Base-by-base conservation (phyloP, 2,797 vertebrate species). In the Rachycentron canadum region DNA sequence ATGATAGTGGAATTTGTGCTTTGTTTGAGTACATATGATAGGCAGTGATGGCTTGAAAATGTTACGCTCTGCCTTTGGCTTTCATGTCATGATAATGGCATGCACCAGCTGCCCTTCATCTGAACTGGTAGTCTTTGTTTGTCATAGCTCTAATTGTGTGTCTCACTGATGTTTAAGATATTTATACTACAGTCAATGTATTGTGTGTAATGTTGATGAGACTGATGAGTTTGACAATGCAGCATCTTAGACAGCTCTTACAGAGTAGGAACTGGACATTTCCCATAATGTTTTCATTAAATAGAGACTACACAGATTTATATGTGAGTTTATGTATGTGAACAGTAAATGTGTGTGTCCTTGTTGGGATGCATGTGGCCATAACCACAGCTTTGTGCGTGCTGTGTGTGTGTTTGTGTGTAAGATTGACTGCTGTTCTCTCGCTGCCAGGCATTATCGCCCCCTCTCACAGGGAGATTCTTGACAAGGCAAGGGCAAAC, bases 401-500 rank as follows among this genome's bases (percentile, higher is more conserved):
- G 65, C 69, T 41, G 3, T 64, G 45, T 76, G 45, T 76, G 17
- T 78, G 74, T 78, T 41, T 81, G 69, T 76, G 76, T 76, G 71
- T 78, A 30, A 71, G 49, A 75, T 70, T 67, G 74, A 79, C 81
- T 56, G 49, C 73, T 73, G 73, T 52, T 86, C 65, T 70, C 53
- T 58, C 43, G 74, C 77, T 85, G 82, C 80, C 82, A 88, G 79
- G 74, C 52, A 78, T 89, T 66, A 84, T 87, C 76, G 71, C 50
- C 41, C 59, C 61, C n/a, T 74, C 68, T 86, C 69, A 86, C 60
- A 77, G 60, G 84, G 30, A 69, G 53, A 56, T 73, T 86, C 66
- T 80, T 85, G 84, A 87, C 76, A 85, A 84, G 79, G 72, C 82
- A 88, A 90, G 76, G 88, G 62, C 85, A 82, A 86, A 86, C 61